A percentile compares a stretch with the other conserved stretches of the same genome.
phyloP scores from a whole-genome alignment of 2,888 invertebrate species.

The Pseudococcus longispinus region DNA sequence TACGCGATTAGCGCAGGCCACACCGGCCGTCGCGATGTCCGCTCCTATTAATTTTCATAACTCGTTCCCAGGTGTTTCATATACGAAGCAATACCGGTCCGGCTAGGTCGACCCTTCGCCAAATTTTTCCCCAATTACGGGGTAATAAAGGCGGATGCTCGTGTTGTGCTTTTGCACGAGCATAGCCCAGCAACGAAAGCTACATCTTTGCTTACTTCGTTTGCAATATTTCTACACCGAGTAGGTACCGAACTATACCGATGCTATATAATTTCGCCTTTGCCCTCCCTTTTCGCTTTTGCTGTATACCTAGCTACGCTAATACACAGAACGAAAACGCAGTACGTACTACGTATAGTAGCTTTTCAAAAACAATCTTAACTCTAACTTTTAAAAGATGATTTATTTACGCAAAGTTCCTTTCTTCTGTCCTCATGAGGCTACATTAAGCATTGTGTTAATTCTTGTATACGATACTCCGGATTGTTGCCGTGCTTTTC shows the following conservation, averaged over 20 bases:
- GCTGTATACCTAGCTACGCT: not conserved
- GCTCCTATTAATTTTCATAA: not conserved
- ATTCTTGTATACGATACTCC: conserved; percentile 43
- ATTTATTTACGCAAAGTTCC: conserved; percentile 50
- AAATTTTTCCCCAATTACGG: not conserved
- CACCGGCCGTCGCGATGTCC: not conserved
- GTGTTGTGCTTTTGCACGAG: not conserved
- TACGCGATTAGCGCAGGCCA: conserved; percentile 45
- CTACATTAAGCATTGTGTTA: conserved; percentile 49
- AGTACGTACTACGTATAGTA: not conserved
- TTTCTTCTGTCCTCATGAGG: conserved; percentile 53
- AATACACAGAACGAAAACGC: not conserved
- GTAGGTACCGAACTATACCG: not conserved
- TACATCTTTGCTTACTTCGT: not conserved
- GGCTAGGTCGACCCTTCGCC: not conserved
- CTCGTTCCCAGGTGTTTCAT: conserved; percentile 7
- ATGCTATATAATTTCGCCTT: not conserved
- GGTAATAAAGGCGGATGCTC: not conserved
- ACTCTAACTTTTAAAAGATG: conserved; percentile 50
- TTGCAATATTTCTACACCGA: not conserved
- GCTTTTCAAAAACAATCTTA: conserved; percentile 49
- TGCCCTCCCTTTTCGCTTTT: not conserved
- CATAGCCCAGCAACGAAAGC: not conserved
- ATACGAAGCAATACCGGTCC: not conserved
- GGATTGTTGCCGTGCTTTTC: conserved; percentile 9